Base-by-base conservation (phyloP, 2,888 invertebrate species). In the Athalia circularis region DNA sequence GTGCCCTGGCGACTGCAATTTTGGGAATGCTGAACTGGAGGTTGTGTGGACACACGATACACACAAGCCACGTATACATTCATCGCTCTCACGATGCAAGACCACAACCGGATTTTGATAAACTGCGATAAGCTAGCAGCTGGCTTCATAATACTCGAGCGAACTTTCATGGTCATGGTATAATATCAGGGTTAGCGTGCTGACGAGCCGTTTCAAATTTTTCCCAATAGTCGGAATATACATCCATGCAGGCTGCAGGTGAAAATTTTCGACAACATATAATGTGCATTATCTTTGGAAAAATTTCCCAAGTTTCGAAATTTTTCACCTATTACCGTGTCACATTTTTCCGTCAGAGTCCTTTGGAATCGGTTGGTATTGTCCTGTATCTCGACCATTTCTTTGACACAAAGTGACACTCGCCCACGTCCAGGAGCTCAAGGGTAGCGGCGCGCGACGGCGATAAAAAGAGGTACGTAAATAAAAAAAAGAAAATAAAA, bases 401-500 rank as follows among this genome's bases (percentile, higher is more conserved):
- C 89, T 90, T 89, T 88, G 89, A 90, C 87, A 87, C 89, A 87
- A 87, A 86, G 87, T 89, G 87, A 86, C 87, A 86, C 85, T 85
- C 86, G 85, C 82, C 86, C 86, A 87, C 88, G 88, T 87, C 85
- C 85, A 85, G 86, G 82, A 84, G 83, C 52, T 62, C n/a, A 62
- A 75, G 75, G 75, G 75, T 83, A 84, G 85, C 84, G 84, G 84
- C 85, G 87, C 85, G 86, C 86, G 84, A 87, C 87, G 86, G 87
- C 88, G 88, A 89, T 89, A 89, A 88, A 89, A 84, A 88, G 87
- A 86, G 86, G 29, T 29, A 29, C 29, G 29, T 29, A 86, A 85
- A 84, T 85, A 85, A 80, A 77, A 80, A 13, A 7, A 62, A 29
- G 4, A 4, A 13, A 62, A 15, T n/a, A 62, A 72, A 75, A 75